Conservation (phyloP, 2,888 invertebrate genomes). For the Sphecodes monilicornis region DNA sequence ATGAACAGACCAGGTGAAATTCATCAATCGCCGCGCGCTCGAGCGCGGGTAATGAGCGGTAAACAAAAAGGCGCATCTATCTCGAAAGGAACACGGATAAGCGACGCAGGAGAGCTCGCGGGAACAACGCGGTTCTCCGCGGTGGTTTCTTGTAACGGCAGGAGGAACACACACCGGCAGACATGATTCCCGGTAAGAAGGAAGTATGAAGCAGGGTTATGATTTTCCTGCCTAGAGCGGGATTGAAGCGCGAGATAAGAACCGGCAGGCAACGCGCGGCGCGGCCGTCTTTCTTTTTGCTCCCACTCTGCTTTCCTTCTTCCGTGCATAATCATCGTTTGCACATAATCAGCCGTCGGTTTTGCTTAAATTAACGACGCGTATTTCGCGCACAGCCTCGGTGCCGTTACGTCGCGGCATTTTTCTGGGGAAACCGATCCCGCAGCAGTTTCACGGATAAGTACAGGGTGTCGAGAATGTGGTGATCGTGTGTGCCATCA, state of each 20-base stretch:
- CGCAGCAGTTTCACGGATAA: not conserved
- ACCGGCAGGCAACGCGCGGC: not conserved
- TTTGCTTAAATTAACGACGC: constrained; percentile 1
- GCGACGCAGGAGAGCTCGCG: not conserved
- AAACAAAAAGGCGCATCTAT: not conserved
- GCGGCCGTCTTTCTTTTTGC: constrained; percentile 13
- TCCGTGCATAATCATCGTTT: constrained; percentile 22
- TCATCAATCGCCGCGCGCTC: constrained; percentile 33
- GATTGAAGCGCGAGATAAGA: constrained; percentile 52
- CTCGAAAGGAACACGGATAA: not conserved
- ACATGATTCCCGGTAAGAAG: constrained; percentile 51
- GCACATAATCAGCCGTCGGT: constrained; percentile 23
- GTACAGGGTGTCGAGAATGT: not conserved
- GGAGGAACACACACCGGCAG: constrained; percentile 16
- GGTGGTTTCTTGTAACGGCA: constrained; percentile 16
- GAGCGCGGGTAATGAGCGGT: constrained; percentile 7
- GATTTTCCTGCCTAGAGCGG: constrained; percentile 59
- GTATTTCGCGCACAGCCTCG: not conserved
- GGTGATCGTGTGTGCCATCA: not conserved
- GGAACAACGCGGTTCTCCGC: constrained; percentile 1
- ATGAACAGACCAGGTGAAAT: constrained; percentile 30
- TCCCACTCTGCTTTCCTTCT: constrained; percentile 43
- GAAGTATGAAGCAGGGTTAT: constrained; percentile 56
- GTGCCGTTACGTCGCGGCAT: not conserved
- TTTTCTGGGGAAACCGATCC: not conserved